A percentile compares a stretch with the other conserved stretches of the same genome.
phyloP scores from a whole-genome alignment of 2,888 invertebrate genomes.

The Rotaria socialis region DNA sequence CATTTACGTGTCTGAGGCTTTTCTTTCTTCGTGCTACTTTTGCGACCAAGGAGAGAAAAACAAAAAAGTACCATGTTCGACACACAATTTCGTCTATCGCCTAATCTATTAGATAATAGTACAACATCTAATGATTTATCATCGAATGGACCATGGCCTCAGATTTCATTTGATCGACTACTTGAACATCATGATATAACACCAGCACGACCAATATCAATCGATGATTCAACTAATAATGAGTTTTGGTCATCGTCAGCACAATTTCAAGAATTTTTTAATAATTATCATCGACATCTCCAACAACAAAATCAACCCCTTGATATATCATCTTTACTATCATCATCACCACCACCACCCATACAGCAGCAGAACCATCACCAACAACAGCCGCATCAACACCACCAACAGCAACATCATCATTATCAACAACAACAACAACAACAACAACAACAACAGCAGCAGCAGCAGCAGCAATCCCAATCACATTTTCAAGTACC shows the following conservation, averaged over 20 bases:
- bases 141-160: not conserved
- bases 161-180: not conserved
- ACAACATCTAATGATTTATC: not conserved
- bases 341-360: not conserved
- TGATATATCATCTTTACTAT: constrained; percentile 8
- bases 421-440: not conserved
- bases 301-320: not conserved
- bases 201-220: not conserved
- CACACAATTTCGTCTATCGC: not conserved
- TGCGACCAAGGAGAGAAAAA: not conserved
- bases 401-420: not conserved
- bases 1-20: not conserved
- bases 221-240: not conserved
- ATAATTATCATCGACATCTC: not conserved
- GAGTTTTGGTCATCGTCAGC: not conserved
- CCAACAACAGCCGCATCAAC: not conserved
- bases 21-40: not conserved
- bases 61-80: constrained; percentile 12
- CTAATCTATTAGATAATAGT: not conserved
- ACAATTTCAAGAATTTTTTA: constrained; percentile 2
- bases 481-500: not conserved
- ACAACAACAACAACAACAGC: not conserved
- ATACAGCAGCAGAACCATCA: not conserved
- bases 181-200: constrained; percentile 8
- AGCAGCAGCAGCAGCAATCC: not conserved